Conservation (phyloP, 2,797 vertebrate species). For the Oryzias sinensis region DNA sequence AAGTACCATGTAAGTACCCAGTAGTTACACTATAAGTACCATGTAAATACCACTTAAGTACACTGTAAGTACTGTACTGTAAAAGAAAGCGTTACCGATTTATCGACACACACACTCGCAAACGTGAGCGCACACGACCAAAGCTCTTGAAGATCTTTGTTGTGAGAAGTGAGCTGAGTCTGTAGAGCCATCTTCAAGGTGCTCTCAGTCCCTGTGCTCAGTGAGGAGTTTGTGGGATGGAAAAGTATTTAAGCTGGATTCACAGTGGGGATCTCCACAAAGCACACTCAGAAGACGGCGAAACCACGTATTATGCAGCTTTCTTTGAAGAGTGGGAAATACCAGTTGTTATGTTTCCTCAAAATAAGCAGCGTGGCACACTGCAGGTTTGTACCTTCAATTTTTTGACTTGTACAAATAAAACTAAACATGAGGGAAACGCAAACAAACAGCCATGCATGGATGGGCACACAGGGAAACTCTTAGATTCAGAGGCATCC, state of each 20-base stretch:
- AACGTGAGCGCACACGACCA: conserved; percentile 36
- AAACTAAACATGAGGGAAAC: conserved; percentile 64
- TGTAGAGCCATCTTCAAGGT: conserved; percentile 67
- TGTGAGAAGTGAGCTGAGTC: conserved; percentile 62
- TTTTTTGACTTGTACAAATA: conserved; percentile 75
- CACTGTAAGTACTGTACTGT: no score
- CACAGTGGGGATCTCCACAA: conserved; percentile 72
- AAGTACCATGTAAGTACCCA: no score
- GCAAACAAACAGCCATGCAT: conserved; percentile 50
- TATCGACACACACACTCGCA: conserved; percentile 12
- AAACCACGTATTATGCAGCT: conserved; percentile 64
- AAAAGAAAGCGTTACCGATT: no score
- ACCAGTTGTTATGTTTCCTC: conserved; percentile 74
- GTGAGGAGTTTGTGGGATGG: conserved; percentile 67
- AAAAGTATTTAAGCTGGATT: conserved; percentile 74
- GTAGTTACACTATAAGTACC: no score
- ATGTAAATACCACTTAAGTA: no score
- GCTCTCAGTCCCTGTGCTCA: conserved; percentile 55
- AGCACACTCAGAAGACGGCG: conserved; percentile 62
- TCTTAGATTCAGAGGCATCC: conserved; percentile 32
- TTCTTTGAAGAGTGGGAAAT: conserved; percentile 78
- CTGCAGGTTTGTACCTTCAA: conserved; percentile 67
- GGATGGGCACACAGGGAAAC: conserved; percentile 49
- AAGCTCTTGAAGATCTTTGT: conserved; percentile 63
- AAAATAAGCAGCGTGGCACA: conserved; percentile 65